Conservation (phyloP, 2,888 invertebrate species). For the Chrysolina americana region DNA sequence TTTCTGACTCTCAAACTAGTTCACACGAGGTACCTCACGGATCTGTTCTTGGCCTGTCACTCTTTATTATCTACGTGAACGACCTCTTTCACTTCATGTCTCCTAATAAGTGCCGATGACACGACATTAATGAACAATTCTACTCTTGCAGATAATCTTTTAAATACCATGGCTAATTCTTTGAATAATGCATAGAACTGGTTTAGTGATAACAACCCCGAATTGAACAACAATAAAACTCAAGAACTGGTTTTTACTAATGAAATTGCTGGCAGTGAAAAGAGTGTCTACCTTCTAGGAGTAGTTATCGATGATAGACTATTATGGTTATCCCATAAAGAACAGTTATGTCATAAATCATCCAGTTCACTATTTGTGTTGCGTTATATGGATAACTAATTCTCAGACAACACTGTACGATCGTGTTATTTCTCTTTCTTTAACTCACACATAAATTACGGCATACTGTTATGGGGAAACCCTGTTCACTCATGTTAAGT, state of each 20-base stretch:
- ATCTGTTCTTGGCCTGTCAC: no score
- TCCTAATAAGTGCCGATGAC: not conserved
- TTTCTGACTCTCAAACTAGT: not conserved
- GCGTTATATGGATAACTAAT: not conserved
- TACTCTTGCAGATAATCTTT: not conserved
- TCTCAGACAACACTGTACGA: not conserved
- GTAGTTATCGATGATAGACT: not conserved
- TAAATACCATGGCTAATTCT: not conserved
- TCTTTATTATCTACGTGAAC: no score
- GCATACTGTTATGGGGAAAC: not conserved
- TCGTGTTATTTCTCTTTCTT: no score
- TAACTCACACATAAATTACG: not conserved
- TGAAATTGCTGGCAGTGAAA: no score
- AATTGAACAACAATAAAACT: not conserved
- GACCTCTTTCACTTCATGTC: not conserved
- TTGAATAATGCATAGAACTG: not conserved
- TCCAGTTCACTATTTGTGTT: not conserved
- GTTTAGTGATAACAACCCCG: not conserved
- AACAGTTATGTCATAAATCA: not conserved
- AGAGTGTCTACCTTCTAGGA: not conserved
- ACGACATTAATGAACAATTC: not conserved
- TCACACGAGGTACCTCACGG: no score
- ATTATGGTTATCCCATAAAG: no score
- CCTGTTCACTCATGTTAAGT: no score
- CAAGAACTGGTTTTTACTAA: not conserved